A percentile compares a stretch with the other conserved stretches of the same genome.
These are phyloP conservation scores for Rhynchomys soricoides DNA, from an alignment of 2,113 vertebrate species.

Conservation along the genomic window DNA sequence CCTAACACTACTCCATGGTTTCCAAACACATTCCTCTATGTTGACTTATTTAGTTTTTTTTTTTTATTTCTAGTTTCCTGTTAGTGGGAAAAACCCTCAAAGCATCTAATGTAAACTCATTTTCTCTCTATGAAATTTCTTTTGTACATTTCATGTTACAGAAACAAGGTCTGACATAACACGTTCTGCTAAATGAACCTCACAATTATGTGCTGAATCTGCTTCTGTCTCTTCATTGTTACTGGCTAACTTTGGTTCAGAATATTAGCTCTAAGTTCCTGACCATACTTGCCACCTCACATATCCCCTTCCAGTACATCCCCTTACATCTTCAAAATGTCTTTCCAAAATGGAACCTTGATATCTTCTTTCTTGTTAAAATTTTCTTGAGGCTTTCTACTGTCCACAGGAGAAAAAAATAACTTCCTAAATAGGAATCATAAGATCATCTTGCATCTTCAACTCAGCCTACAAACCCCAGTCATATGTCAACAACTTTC, in stretches of 20 bases:
- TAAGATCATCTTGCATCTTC: constrained; percentile 29
- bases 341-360: constrained; percentile 34
- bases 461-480: constrained; percentile 55
- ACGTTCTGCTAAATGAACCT: constrained; percentile 33
- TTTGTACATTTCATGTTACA: constrained; percentile 3
- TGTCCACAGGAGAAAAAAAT: constrained; percentile 22
- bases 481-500: constrained; percentile 6
- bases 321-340: constrained; percentile 9
- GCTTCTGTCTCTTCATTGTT: constrained; percentile 13
- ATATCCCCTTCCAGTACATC: neutral
- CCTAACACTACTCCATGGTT: neutral
- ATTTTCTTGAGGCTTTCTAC: neutral
- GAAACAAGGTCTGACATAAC: constrained; percentile 48
- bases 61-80: neutral
- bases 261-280: constrained; percentile 35
- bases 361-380: constrained; percentile 33
- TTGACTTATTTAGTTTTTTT: neutral
- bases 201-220: constrained; percentile 36
- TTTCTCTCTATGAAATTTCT: constrained; percentile 49
- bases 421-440: constrained; percentile 20
- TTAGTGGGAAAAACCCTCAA: neutral
- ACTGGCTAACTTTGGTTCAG: neutral
- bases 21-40: neutral
- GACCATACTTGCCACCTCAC: neutral
- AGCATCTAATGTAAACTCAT: constrained; percentile 22